Conservation (phyloP, 2,113 vertebrate genomes). For the Periophthalmus modestus region DNA sequence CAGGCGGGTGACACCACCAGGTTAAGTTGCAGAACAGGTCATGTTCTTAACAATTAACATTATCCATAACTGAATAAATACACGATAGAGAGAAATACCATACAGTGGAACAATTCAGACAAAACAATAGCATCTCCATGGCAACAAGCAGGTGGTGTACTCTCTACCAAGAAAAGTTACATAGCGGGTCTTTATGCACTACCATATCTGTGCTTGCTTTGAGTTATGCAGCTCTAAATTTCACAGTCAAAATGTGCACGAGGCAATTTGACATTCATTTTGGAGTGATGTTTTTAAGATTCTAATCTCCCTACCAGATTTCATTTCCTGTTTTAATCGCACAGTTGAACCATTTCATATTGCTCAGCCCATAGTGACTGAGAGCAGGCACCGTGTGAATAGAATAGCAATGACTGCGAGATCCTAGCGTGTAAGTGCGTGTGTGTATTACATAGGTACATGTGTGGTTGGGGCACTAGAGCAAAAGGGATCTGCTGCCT, state of each 20-base stretch:
- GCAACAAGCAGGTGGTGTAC: too few species aligned
- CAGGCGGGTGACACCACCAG: too few species aligned
- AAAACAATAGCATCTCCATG: too few species aligned
- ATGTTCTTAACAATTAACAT: too few species aligned
- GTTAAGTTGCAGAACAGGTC: too few species aligned
- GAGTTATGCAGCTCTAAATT: neutral
- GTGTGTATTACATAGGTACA: conserved; percentile 26
- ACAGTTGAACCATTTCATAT: conserved; percentile 60
- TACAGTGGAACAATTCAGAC: too few species aligned
- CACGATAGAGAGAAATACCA: too few species aligned
- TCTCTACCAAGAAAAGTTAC: too few species aligned
- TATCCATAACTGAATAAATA: too few species aligned
- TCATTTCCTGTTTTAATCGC: conserved; percentile 59
- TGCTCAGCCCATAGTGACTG: conserved; percentile 40
- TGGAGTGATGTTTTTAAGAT: conserved; percentile 27
- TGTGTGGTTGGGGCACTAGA: conserved; percentile 52
- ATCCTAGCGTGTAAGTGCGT: conserved; percentile 22
- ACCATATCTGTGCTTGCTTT: neutral
- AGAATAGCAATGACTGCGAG: conserved; percentile 73
- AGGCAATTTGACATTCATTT: neutral
- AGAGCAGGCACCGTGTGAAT: conserved; percentile 63
- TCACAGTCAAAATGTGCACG: neutral
- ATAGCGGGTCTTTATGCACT: too few species aligned
- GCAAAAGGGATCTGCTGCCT: conserved; percentile 33
- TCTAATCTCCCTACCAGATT: conserved; percentile 51